Evolutionary conservation across 2,113 vertebrate genomes (phyloP), one percentile per base, ranked within the genome.

Genomic region (Forbesichthys papilliferus): DNA sequence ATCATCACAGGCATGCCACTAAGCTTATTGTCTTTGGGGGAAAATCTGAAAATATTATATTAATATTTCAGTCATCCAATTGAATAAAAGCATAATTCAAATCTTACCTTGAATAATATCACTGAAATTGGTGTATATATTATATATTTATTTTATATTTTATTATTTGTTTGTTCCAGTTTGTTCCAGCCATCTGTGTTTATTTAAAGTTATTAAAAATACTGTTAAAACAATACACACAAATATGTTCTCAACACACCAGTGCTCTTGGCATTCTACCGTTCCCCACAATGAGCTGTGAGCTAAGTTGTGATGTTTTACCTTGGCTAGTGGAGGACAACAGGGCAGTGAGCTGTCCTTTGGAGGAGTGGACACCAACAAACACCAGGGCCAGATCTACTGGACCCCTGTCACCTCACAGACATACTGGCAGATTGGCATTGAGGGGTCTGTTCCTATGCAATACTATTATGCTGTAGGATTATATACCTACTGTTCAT

Each of bases 331-430:
- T 46, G 27, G 11, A 16, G 76, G 34, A 47, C 46, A 80, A 20
- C 63, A 86, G 69, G 87, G 81, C 61, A 90, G 90, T 52, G 82
- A 82, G 75, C 73, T 89, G 34, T 60, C 84, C 48, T 89, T 92
- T 0, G 84, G 84, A 69, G 80, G 42, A 9, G 74, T 83, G 14
- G 82, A 91, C 64, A 42, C 0, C 47, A 82, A 11, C 57, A 10
- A 68, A 69, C 91, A 81, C 75, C 62, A 66, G 63, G 86, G 86
- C 5, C 47, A 83, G 53, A 81, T 91, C 78, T 42, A 57, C 77
- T 90, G 88, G 89, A 84, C 82, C 9, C 88, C 87, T 0, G 85
- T 89, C 57, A 89, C 84, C 16, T 4, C 80, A 20, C 61, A 91
- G 73, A 69, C 61, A 48, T 90, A 88, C 78, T 84, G 86, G 81